phyloP scores from a whole-genome alignment of 2,888 invertebrate genomes.

The Agelastica alni region DNA sequence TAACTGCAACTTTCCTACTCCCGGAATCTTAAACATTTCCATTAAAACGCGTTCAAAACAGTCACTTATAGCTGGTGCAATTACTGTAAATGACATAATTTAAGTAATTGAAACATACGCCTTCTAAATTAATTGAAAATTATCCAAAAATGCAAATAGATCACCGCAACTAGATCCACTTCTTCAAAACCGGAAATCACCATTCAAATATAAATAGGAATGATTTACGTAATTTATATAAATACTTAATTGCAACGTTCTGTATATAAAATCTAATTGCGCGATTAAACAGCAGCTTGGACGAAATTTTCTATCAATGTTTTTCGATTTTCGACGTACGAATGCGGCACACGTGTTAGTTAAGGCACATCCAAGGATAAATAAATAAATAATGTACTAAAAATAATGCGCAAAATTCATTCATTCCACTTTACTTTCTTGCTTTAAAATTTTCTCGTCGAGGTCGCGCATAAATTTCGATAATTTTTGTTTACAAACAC shows the following conservation, averaged over 20 bases:
- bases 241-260: neutral
- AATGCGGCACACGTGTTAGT: constrained; percentile 9
- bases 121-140: neutral
- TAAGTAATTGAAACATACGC: no score
- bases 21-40: no score
- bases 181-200: neutral
- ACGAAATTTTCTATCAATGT: neutral
- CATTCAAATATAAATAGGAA: neutral
- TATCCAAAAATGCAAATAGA: neutral
- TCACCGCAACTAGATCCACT: neutral
- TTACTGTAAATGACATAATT: no score
- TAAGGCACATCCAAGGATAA: constrained; percentile 10
- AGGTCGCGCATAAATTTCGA: constrained; percentile 1
- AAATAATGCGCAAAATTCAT: constrained; percentile 13
- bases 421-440: neutral
- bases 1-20: no score
- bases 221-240: constrained; percentile 7
- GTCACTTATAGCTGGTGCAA: no score
- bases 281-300: neutral
- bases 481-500: neutral
- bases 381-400: constrained; percentile 13
- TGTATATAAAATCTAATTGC: constrained; percentile 1
- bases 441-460: constrained; percentile 1
- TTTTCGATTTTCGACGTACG: neutral
- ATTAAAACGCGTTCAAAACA: neutral